Evolutionary conservation across 2,888 invertebrate genomes (phyloP).

Genomic region (Drosophila sordidapex): DNA sequence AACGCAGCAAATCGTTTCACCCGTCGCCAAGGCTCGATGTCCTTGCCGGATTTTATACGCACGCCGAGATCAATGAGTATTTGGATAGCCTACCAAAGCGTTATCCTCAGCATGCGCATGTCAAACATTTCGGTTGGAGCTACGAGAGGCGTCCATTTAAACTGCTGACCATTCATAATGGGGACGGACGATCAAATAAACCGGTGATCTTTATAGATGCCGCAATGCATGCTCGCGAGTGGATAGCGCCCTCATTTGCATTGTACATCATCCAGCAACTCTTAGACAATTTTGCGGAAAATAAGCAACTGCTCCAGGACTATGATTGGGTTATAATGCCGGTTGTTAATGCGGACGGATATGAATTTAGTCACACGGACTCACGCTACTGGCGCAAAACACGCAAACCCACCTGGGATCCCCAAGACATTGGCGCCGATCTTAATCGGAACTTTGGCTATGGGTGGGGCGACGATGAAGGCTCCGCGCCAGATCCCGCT

Average conservation of each 20-base stretch:
- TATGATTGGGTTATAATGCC: constrained; percentile 89
- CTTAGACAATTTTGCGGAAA: constrained; percentile 84
- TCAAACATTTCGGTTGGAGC: constrained; percentile 87
- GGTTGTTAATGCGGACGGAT: constrained; percentile 90
- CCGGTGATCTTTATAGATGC: constrained; percentile 86
- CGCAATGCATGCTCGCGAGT: constrained; percentile 88
- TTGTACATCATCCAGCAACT: constrained; percentile 87
- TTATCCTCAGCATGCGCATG: constrained; percentile 86
- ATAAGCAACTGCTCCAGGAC: constrained; percentile 85
- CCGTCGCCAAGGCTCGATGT: constrained; percentile 50
- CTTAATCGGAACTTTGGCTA: constrained; percentile 88
- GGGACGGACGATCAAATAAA: constrained; percentile 84
- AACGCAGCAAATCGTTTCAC: constrained; percentile 28
- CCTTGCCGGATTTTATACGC: constrained; percentile 64
- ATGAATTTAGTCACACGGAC: constrained; percentile 86
- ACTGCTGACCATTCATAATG: constrained; percentile 87
- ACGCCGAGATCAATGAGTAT: constrained; percentile 85
- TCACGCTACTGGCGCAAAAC: constrained; percentile 86
- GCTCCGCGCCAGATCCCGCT: constrained; percentile 84
- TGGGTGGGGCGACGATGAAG: constrained; percentile 85
- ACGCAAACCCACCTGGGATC: constrained; percentile 78
- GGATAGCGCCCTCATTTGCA: constrained; percentile 87
- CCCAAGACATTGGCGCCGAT: constrained; percentile 86
- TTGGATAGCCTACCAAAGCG: constrained; percentile 84
- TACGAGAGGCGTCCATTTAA: constrained; percentile 87